These are phyloP conservation scores for Oenanthe oenanthe DNA, from an alignment of 2,113 vertebrate species.

Conservation along the genomic window DNA sequence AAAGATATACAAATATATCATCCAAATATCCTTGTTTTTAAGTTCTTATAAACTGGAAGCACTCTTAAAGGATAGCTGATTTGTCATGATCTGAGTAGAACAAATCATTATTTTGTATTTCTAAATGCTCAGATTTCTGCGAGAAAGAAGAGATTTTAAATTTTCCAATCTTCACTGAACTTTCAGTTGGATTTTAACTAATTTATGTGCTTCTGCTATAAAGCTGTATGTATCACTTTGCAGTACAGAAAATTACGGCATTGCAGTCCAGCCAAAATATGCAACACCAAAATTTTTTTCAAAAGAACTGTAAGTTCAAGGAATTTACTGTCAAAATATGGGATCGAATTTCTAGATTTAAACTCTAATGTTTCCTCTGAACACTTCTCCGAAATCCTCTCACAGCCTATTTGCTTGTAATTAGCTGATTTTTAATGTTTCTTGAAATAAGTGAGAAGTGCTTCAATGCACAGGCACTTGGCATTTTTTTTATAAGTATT, in stretches of 20 bases:
- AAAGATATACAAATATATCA: background rate
- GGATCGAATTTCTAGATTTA: background rate
- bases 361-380: background rate
- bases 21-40: background rate
- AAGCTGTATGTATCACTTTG: background rate
- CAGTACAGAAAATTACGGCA: background rate
- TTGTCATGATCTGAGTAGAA: background rate
- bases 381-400: background rate
- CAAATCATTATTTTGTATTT: background rate
- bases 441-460: background rate
- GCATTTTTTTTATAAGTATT: background rate
- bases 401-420: background rate
- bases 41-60: background rate
- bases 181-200: background rate
- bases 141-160: background rate
- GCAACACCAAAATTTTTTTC: background rate
- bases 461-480: background rate
- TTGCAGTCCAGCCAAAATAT: background rate
- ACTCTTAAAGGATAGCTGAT: background rate
- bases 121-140: background rate
- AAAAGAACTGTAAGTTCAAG: background rate
- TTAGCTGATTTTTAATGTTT: background rate
- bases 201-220: background rate
- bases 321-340: background rate
- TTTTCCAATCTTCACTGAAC: background rate